These are phyloP conservation scores for Zosterops borbonicus DNA, from an alignment of 2,113 vertebrate species.

Conservation along the genomic window DNA sequence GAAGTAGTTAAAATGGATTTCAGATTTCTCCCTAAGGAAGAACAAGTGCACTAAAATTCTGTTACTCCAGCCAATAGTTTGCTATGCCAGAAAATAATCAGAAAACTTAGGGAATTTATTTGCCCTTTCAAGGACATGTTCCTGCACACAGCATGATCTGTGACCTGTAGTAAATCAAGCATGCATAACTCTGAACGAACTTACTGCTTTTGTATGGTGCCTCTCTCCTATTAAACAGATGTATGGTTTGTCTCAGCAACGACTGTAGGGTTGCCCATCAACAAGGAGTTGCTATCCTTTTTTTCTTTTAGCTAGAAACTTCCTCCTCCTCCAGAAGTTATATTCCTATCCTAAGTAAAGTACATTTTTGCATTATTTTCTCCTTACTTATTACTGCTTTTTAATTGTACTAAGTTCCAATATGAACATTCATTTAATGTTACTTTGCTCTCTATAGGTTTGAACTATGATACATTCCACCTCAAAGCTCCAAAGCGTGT, in stretches of 20 bases:
- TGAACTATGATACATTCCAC: background rate
- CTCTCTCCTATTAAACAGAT: background rate
- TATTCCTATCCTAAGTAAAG: background rate
- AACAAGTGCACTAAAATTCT: background rate
- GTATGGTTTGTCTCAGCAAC: background rate
- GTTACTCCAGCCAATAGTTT: background rate
- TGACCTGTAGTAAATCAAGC: constrained; percentile 21
- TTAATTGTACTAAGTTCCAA: background rate
- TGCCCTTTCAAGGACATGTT: constrained; percentile 11
- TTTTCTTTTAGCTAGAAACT: background rate
- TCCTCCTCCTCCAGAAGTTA: fast-evolving
- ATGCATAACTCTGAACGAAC: background rate
- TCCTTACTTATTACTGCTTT: background rate
- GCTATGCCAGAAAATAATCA: background rate
- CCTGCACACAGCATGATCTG: background rate
- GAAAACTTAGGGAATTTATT: constrained; percentile 18
- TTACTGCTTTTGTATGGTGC: background rate
- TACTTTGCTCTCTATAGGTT: background rate
- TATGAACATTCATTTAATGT: background rate
- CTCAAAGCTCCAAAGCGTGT: background rate
- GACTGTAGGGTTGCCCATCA: background rate
- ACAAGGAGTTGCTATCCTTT: background rate
- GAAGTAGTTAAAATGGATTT: constrained; percentile 1
- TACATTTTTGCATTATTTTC: background rate
- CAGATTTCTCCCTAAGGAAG: background rate